phyloP scores from a whole-genome alignment of 92 coral and sea anemone genomes.

The Siderastrea radians region DNA sequence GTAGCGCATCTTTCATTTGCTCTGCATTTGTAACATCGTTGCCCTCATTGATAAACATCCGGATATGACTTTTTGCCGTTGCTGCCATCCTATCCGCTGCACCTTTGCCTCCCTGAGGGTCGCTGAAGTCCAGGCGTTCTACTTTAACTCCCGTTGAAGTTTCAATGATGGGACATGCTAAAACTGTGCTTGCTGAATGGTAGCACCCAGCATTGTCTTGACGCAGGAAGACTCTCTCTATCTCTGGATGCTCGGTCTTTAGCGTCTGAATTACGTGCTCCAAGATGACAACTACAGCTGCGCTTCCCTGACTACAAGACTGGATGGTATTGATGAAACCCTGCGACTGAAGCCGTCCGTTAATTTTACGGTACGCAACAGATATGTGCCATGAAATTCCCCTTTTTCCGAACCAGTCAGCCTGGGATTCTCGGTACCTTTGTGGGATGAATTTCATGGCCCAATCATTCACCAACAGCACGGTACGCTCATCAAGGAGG shows the following conservation, averaged over 20 bases:
- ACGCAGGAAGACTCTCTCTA: conserved; percentile 24
- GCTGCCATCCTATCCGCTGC: no score
- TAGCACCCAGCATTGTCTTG: no score
- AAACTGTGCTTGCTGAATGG: no score
- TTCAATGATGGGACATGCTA: no score
- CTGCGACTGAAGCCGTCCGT: conserved; percentile 35
- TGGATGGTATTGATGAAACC: conserved; percentile 40
- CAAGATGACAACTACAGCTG: conserved; percentile 44
- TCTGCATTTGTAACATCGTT: no score
- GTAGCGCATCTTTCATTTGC: no score
- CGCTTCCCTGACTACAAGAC: conserved; percentile 52
- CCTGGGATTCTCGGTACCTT: conserved; percentile 44
- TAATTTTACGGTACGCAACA: conserved; percentile 30
- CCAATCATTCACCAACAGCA: conserved; percentile 39
- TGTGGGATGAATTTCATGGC: conserved; percentile 55
- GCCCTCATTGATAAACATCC: no score
- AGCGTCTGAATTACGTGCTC: conserved; percentile 38
- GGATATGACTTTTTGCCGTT: no score
- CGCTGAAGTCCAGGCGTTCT: no score
- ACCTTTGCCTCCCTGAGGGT: no score
- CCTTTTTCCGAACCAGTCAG: conserved; percentile 49
- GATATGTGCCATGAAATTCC: conserved; percentile 62
- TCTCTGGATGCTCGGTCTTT: conserved; percentile 28
- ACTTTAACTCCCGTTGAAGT: no score
- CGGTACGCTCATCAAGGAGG: conserved; percentile 17